A percentile compares a stretch with the other conserved stretches of the same genome.
Conservation (phyloP, 2,888 invertebrate species). For the Venusia cambrica region DNA sequence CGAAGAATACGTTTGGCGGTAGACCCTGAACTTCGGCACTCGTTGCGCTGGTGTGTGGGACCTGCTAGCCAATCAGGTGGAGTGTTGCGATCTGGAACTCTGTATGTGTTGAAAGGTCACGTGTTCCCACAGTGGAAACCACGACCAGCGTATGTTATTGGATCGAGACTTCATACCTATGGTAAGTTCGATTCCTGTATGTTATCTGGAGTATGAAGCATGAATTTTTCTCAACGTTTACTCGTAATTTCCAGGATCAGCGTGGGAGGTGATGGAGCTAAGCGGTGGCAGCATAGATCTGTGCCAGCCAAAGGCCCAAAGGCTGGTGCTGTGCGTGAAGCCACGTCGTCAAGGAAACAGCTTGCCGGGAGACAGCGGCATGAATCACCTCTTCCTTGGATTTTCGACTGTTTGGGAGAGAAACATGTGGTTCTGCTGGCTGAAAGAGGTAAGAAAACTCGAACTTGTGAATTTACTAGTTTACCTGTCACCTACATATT, state of each 20-base stretch:
- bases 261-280: constrained; percentile 69
- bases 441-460: constrained; percentile 78
- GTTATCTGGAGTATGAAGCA: neutral
- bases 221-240: neutral
- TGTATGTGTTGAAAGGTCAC: constrained; percentile 83
- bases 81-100: constrained; percentile 67
- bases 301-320: constrained; percentile 68
- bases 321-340: constrained; percentile 66
- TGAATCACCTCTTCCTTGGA: constrained; percentile 83
- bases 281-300: constrained; percentile 68
- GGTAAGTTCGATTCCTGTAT: constrained; percentile 45
- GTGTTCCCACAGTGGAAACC: constrained; percentile 86
- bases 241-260: constrained; percentile 46
- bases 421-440: constrained; percentile 84
- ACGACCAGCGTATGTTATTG: constrained; percentile 81
- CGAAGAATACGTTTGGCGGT: constrained; percentile 83
- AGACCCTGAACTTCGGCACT: constrained; percentile 83
- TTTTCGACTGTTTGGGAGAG: constrained; percentile 85
- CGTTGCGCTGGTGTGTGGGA: constrained; percentile 83
- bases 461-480: constrained; percentile 1
- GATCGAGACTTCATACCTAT: constrained; percentile 81
- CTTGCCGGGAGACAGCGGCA: constrained; percentile 47
- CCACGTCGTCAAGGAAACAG: constrained; percentile 62
- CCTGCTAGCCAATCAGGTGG: constrained; percentile 75
- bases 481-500: too few species aligned